Evolutionary conservation across 2,888 invertebrate genomes (phyloP).

Genomic region (Drosophila seclusa): DNA sequence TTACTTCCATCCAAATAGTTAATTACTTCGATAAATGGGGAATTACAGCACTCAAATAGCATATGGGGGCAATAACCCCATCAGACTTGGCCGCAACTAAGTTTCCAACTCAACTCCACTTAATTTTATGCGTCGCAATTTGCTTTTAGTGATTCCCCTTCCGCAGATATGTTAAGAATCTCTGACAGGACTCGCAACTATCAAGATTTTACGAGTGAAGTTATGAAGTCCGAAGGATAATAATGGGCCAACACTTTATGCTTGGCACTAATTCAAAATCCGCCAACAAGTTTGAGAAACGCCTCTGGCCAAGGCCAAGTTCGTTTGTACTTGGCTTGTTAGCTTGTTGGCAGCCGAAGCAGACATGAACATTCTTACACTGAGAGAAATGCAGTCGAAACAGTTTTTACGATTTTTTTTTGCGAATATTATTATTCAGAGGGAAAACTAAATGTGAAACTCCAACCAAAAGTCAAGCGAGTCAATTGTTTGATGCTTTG

Average conservation of each 20-base stretch:
- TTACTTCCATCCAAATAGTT: constrained; percentile 43
- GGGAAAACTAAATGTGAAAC: constrained; percentile 55
- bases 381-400: constrained; percentile 57
- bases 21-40: constrained; percentile 73
- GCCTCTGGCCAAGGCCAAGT: constrained; percentile 53
- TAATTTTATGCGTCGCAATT: constrained; percentile 56
- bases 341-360: constrained; percentile 18
- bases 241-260: constrained; percentile 84
- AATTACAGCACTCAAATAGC: constrained; percentile 42
- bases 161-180: constrained; percentile 12
- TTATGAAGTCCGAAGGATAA: constrained; percentile 84
- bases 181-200: constrained; percentile 34
- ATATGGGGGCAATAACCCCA: constrained; percentile 43
- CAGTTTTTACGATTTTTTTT: constrained; percentile 50
- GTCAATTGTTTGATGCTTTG: constrained; percentile 69
- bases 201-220: constrained; percentile 71
- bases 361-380: constrained; percentile 30
- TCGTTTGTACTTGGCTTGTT: constrained; percentile 31
- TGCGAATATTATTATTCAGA: constrained; percentile 42
- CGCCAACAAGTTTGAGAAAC: constrained; percentile 51
- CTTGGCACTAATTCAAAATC: constrained; percentile 82
- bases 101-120: constrained; percentile 26
- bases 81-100: constrained; percentile 20
- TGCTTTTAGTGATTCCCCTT: constrained; percentile 23
- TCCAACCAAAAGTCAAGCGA: constrained; percentile 59